These are phyloP conservation scores for Plagiodera versicolora DNA, from an alignment of 2,888 invertebrate species.

Conservation along the genomic window DNA sequence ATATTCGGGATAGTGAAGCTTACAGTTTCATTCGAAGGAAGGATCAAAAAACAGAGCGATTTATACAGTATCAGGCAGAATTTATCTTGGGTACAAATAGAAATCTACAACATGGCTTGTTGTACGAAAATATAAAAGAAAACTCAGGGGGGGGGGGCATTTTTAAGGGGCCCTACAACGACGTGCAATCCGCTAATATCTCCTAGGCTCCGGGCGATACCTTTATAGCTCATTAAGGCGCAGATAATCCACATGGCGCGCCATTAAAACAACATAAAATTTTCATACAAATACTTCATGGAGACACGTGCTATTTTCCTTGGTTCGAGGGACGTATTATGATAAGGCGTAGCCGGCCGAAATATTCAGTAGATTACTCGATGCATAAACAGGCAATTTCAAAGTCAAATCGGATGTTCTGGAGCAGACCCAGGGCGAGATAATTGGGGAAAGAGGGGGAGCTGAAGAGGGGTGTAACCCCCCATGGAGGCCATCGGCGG, in stretches of 20 bases:
- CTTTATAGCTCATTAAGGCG: conserved; percentile 12
- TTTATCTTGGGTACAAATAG: no score
- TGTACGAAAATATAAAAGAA: no score
- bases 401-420: conserved; percentile 23
- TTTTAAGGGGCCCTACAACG: no score
- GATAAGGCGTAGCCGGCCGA: conserved; percentile 26
- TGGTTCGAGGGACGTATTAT: conserved; percentile 21
- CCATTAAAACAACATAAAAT: conserved; percentile 30
- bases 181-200: conserved; percentile 8
- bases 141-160: no score
- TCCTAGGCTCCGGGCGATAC: conserved; percentile 13
- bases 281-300: conserved; percentile 21
- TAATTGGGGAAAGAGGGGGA: conserved; percentile 8
- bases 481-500: conserved; percentile 43
- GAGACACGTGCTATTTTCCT: conserved; percentile 23
- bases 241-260: conserved; percentile 22
- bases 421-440: neutral
- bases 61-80: no score
- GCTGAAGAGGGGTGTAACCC: conserved; percentile 31
- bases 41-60: no score
- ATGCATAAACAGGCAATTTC: conserved; percentile 29
- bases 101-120: no score
- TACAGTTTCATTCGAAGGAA: no score
- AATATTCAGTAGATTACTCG: conserved; percentile 27
- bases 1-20: no score